Evolutionary conservation across 1,140 invertebrate species (phyloP).

Genomic region (Tachypleus tridentatus): DNA sequence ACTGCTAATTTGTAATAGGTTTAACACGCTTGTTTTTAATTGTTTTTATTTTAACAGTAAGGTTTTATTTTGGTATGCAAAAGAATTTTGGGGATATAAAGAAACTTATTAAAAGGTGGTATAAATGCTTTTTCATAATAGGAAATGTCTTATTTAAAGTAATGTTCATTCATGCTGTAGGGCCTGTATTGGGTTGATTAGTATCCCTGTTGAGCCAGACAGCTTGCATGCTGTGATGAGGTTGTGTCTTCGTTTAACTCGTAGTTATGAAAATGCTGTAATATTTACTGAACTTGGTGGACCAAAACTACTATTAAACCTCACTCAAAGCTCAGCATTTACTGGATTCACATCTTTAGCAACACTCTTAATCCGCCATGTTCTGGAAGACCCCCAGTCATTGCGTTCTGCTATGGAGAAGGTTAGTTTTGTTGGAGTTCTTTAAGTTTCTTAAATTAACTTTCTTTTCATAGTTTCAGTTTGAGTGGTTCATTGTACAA

Average conservation of each 20-base stretch:
- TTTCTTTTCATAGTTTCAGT: too few relatives aligned
- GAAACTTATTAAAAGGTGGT: neutral
- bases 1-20: too few relatives aligned
- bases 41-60: too few relatives aligned
- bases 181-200: conserved; percentile 56
- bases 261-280: conserved; percentile 59
- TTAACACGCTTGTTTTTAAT: too few relatives aligned
- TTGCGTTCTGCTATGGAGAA: conserved; percentile 72
- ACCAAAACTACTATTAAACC: conserved; percentile 52
- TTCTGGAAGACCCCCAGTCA: conserved; percentile 63
- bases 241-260: conserved; percentile 58
- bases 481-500: too few relatives aligned
- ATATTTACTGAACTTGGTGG: conserved; percentile 63
- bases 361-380: conserved; percentile 68
- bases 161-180: conserved; percentile 24
- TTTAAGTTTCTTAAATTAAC: too few relatives aligned
- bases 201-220: conserved; percentile 57
- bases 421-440: conserved; percentile 24
- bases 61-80: too few relatives aligned
- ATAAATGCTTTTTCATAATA: neutral
- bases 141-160: neutral
- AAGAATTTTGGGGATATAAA: too few relatives aligned
- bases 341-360: conserved; percentile 63
- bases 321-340: conserved; percentile 57
- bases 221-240: conserved; percentile 65